Percentiles rank a stretch among this genome's conserved stretches.
Conservation (phyloP, 1,140 invertebrate genomes). For the Macrosteles quadrilineatus region DNA sequence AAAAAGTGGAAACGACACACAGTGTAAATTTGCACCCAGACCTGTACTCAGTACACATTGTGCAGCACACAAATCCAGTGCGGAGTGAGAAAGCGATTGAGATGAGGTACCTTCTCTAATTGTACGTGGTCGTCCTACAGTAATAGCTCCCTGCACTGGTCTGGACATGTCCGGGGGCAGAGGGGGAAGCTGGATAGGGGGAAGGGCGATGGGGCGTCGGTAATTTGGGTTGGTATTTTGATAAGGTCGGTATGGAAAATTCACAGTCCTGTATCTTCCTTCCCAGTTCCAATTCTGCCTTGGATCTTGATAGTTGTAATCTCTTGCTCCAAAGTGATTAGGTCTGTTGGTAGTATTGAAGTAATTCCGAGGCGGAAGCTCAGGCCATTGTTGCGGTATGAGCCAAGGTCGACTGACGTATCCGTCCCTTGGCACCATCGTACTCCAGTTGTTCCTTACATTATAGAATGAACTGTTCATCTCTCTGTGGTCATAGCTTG, state of each 20-base stretch:
- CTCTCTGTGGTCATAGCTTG: no score
- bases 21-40: no score
- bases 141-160: background rate
- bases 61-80: background rate
- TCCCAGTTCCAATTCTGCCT: background rate
- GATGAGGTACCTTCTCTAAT: conserved; percentile 14
- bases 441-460: background rate
- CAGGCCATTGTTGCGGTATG: background rate
- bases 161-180: background rate
- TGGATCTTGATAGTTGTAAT: background rate
- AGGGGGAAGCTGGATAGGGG: conserved; percentile 14
- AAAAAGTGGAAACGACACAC: no score
- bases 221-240: background rate
- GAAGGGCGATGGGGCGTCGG: conserved; percentile 7
- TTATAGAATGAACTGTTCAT: background rate
- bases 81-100: background rate
- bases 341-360: background rate
- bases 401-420: background rate
- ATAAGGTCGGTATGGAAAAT: background rate
- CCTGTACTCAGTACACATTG: no score
- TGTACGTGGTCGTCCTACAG: background rate
- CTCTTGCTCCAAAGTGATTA: background rate
- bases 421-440: background rate
- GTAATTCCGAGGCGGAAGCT: background rate
- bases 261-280: background rate